Base-by-base conservation (phyloP, 2,797 vertebrate species). In the Avahi laniger region DNA sequence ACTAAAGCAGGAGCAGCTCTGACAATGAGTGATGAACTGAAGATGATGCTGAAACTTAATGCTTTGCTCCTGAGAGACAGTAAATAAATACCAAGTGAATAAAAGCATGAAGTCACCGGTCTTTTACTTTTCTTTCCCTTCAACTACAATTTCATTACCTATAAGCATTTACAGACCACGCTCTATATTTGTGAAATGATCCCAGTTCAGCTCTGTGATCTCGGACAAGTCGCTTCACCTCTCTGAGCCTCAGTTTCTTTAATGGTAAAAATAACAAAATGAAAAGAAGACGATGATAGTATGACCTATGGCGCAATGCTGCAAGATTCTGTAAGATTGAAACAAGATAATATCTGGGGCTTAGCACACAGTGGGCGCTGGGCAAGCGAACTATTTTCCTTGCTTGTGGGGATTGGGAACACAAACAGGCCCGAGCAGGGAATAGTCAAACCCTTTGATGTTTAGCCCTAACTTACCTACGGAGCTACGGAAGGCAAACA, bases 41-140 rank as follows among this genome's bases (percentile, higher is more conserved):
- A 43, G 17, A 22, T 1, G 28, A 48, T 43, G 41, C 41, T 89
- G 48, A 70, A 78, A 35, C 10, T 1, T 43, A 2, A n/a, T 0
- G 8, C 35, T 76, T 69, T 65, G 18, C 14, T 63, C 46, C 78
- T 38, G 20, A 87, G 52, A 54, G 30, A 14, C 2, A 35, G 33
- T n/a, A 67, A 75, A 52, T 17, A 93, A 73, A 59, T 18, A 59
- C 18, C 28, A 43, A 13, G 38, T 22, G 38, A 24, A 69, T 24
- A 52, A 22, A 54, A 83, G 54, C 41, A 41, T 14, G 43, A 35
- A 38, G 26, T 80, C 52, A 6, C 35, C 9, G 81, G 35, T 50
- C 33, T 96, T 80, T 79, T 73, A 15, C 26, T 96, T 65, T 83
- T 52, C 48, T 84, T 89, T 88, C 54, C 5, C 50, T 87, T 76